phyloP scores from a whole-genome alignment of 2,888 invertebrate genomes.

The Drosophila crucigera region DNA sequence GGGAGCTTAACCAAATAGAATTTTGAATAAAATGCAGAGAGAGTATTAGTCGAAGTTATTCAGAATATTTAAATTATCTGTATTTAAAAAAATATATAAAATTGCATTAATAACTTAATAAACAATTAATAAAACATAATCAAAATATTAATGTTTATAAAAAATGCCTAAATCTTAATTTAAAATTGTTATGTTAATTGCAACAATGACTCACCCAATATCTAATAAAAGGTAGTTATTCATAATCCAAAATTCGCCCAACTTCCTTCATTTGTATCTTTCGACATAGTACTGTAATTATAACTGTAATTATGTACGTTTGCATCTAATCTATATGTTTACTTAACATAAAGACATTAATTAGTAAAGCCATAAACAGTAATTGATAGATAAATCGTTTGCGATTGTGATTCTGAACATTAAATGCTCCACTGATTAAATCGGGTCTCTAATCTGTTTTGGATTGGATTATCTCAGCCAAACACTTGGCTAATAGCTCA shows the following conservation, averaged over 20 bases:
- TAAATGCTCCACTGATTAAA: neutral
- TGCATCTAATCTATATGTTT: neutral
- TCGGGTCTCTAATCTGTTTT: conserved; percentile 10
- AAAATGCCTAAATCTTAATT: neutral
- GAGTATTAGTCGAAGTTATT: neutral
- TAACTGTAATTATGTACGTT: neutral
- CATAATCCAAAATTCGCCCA: neutral
- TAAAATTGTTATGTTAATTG: neutral
- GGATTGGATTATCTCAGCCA: conserved; percentile 18
- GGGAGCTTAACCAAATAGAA: neutral
- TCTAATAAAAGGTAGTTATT: neutral
- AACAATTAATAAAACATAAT: neutral
- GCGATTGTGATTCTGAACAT: neutral
- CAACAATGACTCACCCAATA: neutral
- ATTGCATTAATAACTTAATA: neutral
- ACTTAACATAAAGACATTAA: neutral
- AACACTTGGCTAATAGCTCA: conserved; percentile 68
- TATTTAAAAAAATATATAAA: neutral
- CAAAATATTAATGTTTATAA: neutral
- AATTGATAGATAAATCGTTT: conserved; percentile 5
- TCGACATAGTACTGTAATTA: neutral
- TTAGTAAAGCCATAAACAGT: neutral
- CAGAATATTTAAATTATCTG: neutral
- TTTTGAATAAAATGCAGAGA: neutral
- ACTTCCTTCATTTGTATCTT: neutral